Percentiles rank a stretch among this genome's conserved stretches.
These are phyloP conservation scores for Huso huso DNA, from an alignment of 2,797 vertebrate species.

Conservation along the genomic window DNA sequence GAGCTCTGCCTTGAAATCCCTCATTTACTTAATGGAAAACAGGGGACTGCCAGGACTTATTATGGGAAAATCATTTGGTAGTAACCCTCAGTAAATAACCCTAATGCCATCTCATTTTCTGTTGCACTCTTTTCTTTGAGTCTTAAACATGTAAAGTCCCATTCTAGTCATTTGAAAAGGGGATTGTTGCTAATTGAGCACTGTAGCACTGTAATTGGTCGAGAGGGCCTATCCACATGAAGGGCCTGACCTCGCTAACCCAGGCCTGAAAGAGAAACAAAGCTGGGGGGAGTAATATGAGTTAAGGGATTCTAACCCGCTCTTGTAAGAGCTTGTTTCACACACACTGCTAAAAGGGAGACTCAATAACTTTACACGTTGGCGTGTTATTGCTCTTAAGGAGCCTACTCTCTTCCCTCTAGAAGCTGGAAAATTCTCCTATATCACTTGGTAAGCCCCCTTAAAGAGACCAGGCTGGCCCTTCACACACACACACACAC, in stretches of 20 bases:
- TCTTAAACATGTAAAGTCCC: slow-evolving; percentile 54
- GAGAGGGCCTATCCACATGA: slow-evolving; percentile 79
- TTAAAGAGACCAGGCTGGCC: slow-evolving; percentile 61
- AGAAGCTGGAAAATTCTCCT: slow-evolving; percentile 66
- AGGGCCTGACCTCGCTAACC: slow-evolving; percentile 84
- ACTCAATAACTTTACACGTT: slow-evolving; percentile 71
- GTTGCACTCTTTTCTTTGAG: slow-evolving; percentile 38
- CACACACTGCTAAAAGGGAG: slow-evolving; percentile 74
- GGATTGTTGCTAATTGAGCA: slow-evolving; percentile 78
- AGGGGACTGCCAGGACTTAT: too few species aligned
- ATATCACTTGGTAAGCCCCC: slow-evolving; percentile 61
- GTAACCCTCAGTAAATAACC: slow-evolving; percentile 21
- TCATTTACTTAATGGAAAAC: too few species aligned
- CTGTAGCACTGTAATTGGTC: slow-evolving; percentile 78
- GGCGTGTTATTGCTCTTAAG: slow-evolving; percentile 73
- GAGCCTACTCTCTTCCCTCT: slow-evolving; percentile 49
- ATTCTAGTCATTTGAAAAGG: slow-evolving; percentile 64
- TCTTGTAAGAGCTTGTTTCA: slow-evolving; percentile 78
- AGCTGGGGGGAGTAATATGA: slow-evolving; percentile 78
- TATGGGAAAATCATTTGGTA: too few species aligned
- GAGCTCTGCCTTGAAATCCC: too few species aligned
- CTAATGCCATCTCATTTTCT: slow-evolving; percentile 40
- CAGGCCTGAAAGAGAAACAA: slow-evolving; percentile 77
- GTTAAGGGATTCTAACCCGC: slow-evolving; percentile 87
- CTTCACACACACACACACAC: slow-evolving; percentile 17